These are phyloP conservation scores for Odocoileus hemionus DNA, from an alignment of 2,113 vertebrate species.

Conservation along the genomic window DNA sequence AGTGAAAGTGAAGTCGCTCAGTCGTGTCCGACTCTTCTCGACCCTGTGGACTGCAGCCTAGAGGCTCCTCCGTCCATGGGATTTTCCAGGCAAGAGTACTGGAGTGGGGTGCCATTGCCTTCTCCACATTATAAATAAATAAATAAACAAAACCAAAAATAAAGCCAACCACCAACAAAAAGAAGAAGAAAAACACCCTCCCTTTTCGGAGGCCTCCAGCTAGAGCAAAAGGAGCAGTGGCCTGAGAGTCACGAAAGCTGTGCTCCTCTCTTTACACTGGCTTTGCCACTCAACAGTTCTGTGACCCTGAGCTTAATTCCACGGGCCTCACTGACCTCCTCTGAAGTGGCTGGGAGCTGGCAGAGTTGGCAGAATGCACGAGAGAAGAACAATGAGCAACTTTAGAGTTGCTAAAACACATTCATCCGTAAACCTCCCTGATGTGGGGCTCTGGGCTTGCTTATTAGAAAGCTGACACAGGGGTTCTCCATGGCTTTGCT, in stretches of 20 bases:
- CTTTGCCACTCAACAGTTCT: not conserved
- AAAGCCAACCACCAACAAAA: not conserved
- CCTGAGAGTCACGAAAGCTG: not conserved
- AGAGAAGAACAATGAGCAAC: not conserved
- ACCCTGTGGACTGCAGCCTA: not conserved
- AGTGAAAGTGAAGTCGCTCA: not conserved
- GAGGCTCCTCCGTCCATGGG: not conserved
- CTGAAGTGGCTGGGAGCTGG: not conserved
- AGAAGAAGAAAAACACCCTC: not conserved
- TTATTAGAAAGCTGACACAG: not conserved
- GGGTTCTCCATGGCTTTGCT: not conserved
- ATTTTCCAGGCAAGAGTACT: not conserved
- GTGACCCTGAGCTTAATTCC: not conserved
- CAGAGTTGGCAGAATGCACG: not conserved
- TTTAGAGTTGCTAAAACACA: not conserved
- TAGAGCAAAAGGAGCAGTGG: not conserved
- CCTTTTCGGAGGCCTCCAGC: not conserved
- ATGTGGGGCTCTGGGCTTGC: not conserved
- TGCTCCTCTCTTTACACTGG: not conserved
- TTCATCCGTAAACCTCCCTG: fast-evolving
- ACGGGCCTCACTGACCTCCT: not conserved
- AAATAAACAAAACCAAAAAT: not conserved
- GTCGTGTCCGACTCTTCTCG: fast-evolving
- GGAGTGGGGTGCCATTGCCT: not conserved
- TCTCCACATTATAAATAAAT: not conserved